Base-by-base conservation (phyloP, 2,888 invertebrate genomes). In the Aphodius sticticus region DNA sequence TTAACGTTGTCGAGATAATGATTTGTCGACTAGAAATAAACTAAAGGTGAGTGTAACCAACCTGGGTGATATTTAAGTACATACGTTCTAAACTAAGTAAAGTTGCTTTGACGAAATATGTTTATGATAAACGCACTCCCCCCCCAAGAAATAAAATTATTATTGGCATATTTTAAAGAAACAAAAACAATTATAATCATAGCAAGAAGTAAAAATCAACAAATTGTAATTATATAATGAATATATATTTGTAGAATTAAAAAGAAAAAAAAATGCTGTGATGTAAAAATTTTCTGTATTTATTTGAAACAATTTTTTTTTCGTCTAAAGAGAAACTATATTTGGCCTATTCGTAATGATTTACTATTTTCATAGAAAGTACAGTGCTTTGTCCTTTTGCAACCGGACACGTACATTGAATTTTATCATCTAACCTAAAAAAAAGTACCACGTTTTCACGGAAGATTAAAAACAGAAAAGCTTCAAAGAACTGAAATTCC, bases 271-370 rank as follows among this genome's bases (percentile, higher is more conserved):
- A 84, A 84, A 86, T 86, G 86, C 87, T 87, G 87, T 87, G 87
- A 87, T 87, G 86, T 86, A 85, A 85, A 53, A 53, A 85, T 85
- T 86, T 86, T 87, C 84, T 86, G 86, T 87, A 87, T 87, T 87
- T 87, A 86, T 87, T 86, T 86, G 85, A 86, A 86, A 86, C 85
- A 86, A 35, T 82, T 82, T 79, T 82, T 78, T 83, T 81, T 78
- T 80, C 79, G 77, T 77, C 77, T 77, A 70, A 16, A 77, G 72
- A 76, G 77, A 77, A 79, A 77, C 69, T 79, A 77, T 79, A 81
- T 80, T 81, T 78, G 82, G 82, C 82, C 82, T 81, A 81, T 81
- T 76, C 71, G 76, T 69, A 76, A 79, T 76, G 71, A 79, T 80
- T 76, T 77, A 71, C 77, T 81, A 77, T 70, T 78, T 70, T 81